phyloP scores from a whole-genome alignment of 2,888 invertebrate species.

The Aspidiotus rigidus region DNA sequence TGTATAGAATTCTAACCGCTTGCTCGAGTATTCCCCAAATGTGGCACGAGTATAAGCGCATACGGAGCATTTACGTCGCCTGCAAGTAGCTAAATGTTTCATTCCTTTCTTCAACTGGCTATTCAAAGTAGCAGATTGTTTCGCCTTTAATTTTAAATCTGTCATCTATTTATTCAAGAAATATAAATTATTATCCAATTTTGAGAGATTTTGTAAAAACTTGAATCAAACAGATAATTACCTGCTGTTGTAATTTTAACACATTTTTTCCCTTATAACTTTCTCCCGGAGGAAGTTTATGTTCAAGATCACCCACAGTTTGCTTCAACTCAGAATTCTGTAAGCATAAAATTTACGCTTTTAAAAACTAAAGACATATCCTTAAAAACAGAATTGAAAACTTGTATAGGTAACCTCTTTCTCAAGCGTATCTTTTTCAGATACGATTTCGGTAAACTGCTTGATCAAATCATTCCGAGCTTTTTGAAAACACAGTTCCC shows the following conservation, averaged over 20 bases:
- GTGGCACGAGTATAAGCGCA: slow-evolving; percentile 52
- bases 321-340: slow-evolving; percentile 53
- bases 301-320: slow-evolving; percentile 46
- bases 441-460: slow-evolving; percentile 51
- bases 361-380: background rate
- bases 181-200: slow-evolving; percentile 30
- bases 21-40: slow-evolving; percentile 48
- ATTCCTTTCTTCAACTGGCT: slow-evolving; percentile 50
- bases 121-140: slow-evolving; percentile 46
- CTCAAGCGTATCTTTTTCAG: slow-evolving; percentile 51
- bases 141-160: slow-evolving; percentile 47
- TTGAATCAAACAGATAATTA: slow-evolving; percentile 13
- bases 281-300: slow-evolving; percentile 38
- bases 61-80: slow-evolving; percentile 51
- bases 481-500: slow-evolving; percentile 49
- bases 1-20: slow-evolving; percentile 44
- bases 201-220: too few relatives aligned
- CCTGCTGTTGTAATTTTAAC: slow-evolving; percentile 44
- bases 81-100: slow-evolving; percentile 48
- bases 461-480: slow-evolving; percentile 52
- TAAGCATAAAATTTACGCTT: background rate
- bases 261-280: slow-evolving; percentile 38
- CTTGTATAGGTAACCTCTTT: slow-evolving; percentile 46
- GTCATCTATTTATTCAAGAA: slow-evolving; percentile 44
- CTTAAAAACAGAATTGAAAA: background rate